Base-by-base conservation (phyloP, 2,113 vertebrate genomes). In the Ammodytes marinus region DNA sequence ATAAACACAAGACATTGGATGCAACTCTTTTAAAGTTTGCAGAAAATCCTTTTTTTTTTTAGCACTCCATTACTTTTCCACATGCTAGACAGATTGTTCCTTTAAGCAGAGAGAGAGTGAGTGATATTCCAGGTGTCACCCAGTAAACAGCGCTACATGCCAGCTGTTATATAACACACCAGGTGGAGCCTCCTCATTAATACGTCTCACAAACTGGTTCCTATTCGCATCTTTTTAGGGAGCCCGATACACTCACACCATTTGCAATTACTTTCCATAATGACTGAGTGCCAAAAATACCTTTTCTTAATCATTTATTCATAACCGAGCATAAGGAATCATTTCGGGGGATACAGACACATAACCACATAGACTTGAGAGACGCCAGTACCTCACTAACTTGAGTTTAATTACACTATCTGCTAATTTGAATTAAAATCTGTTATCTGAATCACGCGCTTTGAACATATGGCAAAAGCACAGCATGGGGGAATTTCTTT, bases 141-240 rank as follows among this genome's bases (percentile, higher is more conserved):
- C 8, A 5, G 66, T 76, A 85, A 86, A 83, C 68, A 67, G 47
- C 13, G 17, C 78, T 8, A 77, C 27, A 10, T 14, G 53, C 74
- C 94, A 95, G 94, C 88, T 95, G 94, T 94, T 95, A 83, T 95
- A 83, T 40, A 57, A 79, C 81, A 52, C 82, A 46, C 64, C 94
- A 94, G 92, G 90, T 95, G 93, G 84, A 86, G 79, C 61, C 72
- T 80, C 45, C 86, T 94, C 91, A 94, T 95, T 93, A 92, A 85
- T 80, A 53, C 80, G 76, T 39, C 74, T 13, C 69, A 85, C 90
- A 89, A 88, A 91, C 90, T 91, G 85, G 89, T 91, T 88, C 67
- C 68, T 68, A 77, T 87, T 86, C 65, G 69, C 72, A 77, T 87
- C 80, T 88, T 87, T 27, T 88, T 77, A 69, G 47, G 77, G 65